Conservation (phyloP, 2,797 vertebrate genomes). For the Pterois miles region DNA sequence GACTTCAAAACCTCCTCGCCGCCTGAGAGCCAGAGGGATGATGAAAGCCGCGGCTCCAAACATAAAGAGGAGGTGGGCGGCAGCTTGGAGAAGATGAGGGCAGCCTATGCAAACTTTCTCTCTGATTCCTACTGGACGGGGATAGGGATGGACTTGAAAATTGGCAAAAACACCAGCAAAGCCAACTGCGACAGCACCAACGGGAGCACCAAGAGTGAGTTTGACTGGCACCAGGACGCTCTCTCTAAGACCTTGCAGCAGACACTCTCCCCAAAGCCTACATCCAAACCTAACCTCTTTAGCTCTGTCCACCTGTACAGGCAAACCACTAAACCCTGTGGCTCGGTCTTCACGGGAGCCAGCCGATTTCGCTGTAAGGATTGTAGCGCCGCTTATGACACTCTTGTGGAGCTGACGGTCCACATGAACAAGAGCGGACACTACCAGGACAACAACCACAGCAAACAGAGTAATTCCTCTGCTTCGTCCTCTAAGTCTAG, state of each 20-base stretch:
- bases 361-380: constrained; percentile 97
- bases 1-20: constrained; percentile 92
- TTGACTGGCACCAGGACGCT: constrained; percentile 98
- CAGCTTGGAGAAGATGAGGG: constrained; percentile 98
- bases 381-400: constrained; percentile 97
- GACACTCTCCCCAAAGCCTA: constrained; percentile 88
- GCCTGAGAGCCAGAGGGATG: constrained; percentile 84
- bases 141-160: constrained; percentile 93
- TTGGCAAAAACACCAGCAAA: constrained; percentile 88
- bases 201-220: constrained; percentile 90
- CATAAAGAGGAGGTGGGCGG: constrained; percentile 88
- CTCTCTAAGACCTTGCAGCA: constrained; percentile 97
- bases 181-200: constrained; percentile 94
- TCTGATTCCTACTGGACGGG: constrained; percentile 99
- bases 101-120: constrained; percentile 97
- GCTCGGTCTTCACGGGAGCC: constrained; percentile 94
- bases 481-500: constrained; percentile 93
- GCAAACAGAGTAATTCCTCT: constrained; percentile 90
- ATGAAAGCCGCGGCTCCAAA: constrained; percentile 83
- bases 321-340: constrained; percentile 93
- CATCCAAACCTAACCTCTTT: constrained; percentile 96
- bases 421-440: constrained; percentile 99
- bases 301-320: constrained; percentile 98
- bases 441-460: constrained; percentile 98
- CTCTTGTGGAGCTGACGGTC: constrained; percentile 95